Percentiles rank a stretch among this genome's conserved stretches.
phyloP scores from a whole-genome alignment of 2,888 invertebrate species.

The Nemotelus nigrinus region DNA sequence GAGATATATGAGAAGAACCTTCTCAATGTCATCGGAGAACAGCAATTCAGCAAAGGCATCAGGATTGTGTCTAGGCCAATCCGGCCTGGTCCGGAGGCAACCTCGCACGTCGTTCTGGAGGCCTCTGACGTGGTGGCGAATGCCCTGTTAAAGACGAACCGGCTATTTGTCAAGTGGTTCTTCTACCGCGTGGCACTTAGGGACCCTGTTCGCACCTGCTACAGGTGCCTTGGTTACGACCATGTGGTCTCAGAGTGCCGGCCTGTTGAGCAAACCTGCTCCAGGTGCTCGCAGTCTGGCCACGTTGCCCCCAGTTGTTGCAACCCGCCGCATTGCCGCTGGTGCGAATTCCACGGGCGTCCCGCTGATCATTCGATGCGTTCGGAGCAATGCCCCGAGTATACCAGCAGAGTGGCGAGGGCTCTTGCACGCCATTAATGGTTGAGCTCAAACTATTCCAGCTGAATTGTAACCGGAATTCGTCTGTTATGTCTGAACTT shows the following conservation, averaged over 20 bases:
- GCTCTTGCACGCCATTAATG: background rate
- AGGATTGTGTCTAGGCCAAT: background rate
- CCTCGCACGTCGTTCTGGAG: slow-evolving; percentile 1
- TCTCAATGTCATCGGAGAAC: too few species aligned
- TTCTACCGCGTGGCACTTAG: background rate
- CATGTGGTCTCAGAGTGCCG: background rate
- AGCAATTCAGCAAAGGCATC: background rate
- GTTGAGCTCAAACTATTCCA: too few species aligned
- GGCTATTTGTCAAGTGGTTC: slow-evolving; percentile 16
- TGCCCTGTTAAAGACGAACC: background rate
- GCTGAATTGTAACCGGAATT: too few species aligned
- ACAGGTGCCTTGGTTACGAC: too few species aligned
- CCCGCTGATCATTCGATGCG: background rate
- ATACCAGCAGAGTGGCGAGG: background rate
- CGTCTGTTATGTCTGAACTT: background rate
- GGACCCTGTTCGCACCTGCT: too few species aligned
- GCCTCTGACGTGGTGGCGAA: background rate
- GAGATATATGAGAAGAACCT: too few species aligned
- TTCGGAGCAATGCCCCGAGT: too few species aligned
- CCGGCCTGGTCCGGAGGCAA: background rate
- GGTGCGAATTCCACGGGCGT: background rate
- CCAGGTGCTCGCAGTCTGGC: too few species aligned
- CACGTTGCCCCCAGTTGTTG: too few species aligned
- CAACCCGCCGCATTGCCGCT: slow-evolving; percentile 5
- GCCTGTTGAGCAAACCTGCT: background rate